Evolutionary conservation across 1,140 invertebrate species (phyloP), one percentile per base, ranked within the genome.

Genomic region (Leptestheria dahalacensis): DNA sequence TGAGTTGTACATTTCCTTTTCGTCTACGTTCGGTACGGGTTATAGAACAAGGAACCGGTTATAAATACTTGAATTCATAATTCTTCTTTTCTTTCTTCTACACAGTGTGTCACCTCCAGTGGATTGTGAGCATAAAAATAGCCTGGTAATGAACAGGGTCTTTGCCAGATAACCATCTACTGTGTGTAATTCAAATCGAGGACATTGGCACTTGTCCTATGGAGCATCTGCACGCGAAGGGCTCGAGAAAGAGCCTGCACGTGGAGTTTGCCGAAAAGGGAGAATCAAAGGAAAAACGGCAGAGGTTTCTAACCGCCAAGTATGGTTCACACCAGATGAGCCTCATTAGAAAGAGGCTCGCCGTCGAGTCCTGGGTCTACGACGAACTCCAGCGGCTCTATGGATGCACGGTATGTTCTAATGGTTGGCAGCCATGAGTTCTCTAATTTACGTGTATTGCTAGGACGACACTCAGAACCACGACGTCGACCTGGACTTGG

Each of bases 241-340:
- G 33, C 15, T 41, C 33, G 33, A 41, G 33, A 23, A 60, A 60
- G 29, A 23, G 84, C 66, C 78, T 91, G 24, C 86, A 89, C 66
- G 88, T 91, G 60, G 88, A 89, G 69, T 91, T 92, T 71, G 86
- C 80, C 62, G 86, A 88, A 66, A 64, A 65, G n/a, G 88, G 88
- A 71, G 85, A 83, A 23, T 79, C 90, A 23, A 89, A 89, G 70
- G 86, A 91, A 70, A 79, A 86, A 21, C 75, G 88, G 33, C 89
- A 94, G 72, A 93, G 93, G 74, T 96, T 95, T 73, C 80, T 96
- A 62, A 96, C 92, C 29, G 91, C 92, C 62, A 96, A 95, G 72
- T 97, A 96, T 69, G 91, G 91, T 58, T 86, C 86, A 63, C 91
- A 96, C 75, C 91, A 96, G 76, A 97, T 96, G 92, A 88, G 84